phyloP scores from a whole-genome alignment of 30 jellyfish, hydroid and myxozoan genomes.

The Rhopilema esculentum region DNA sequence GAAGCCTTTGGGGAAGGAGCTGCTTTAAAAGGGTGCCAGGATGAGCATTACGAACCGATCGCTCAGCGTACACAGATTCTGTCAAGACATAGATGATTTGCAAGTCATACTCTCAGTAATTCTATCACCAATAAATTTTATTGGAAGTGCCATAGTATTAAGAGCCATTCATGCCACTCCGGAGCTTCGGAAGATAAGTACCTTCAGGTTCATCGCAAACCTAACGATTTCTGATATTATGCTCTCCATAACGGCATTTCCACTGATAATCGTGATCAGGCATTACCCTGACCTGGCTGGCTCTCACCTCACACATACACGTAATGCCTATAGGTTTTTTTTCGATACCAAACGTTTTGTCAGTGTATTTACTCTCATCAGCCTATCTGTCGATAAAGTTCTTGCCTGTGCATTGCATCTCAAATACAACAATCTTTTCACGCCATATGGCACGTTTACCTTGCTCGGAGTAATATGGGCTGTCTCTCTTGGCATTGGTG shows the following conservation, averaged over 20 bases:
- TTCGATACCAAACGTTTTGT: slow-evolving; percentile 24
- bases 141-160: slow-evolving; percentile 54
- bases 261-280: slow-evolving; percentile 21
- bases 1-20: background rate
- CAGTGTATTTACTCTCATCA: slow-evolving; percentile 51
- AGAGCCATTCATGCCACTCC: slow-evolving; percentile 35
- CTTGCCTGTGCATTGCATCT: slow-evolving; percentile 68
- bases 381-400: slow-evolving; percentile 67
- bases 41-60: background rate
- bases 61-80: slow-evolving; percentile 16
- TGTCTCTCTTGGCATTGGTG: slow-evolving; percentile 26
- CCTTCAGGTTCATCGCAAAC: slow-evolving; percentile 68
- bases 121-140: slow-evolving; percentile 38
- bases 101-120: slow-evolving; percentile 30
- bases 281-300: slow-evolving; percentile 11
- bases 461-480: slow-evolving; percentile 37
- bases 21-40: background rate
- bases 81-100: slow-evolving; percentile 8
- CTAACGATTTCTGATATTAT: slow-evolving; percentile 39
- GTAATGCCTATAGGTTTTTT: slow-evolving; percentile 7
- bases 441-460: slow-evolving; percentile 1
- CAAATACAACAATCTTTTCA: slow-evolving; percentile 28
- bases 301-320: background rate
- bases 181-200: slow-evolving; percentile 56
- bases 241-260: slow-evolving; percentile 28